A percentile compares a stretch with the other conserved stretches of the same genome.
phyloP scores from a whole-genome alignment of 2,888 invertebrate genomes.

The Drosophila nr. perissopoda region DNA sequence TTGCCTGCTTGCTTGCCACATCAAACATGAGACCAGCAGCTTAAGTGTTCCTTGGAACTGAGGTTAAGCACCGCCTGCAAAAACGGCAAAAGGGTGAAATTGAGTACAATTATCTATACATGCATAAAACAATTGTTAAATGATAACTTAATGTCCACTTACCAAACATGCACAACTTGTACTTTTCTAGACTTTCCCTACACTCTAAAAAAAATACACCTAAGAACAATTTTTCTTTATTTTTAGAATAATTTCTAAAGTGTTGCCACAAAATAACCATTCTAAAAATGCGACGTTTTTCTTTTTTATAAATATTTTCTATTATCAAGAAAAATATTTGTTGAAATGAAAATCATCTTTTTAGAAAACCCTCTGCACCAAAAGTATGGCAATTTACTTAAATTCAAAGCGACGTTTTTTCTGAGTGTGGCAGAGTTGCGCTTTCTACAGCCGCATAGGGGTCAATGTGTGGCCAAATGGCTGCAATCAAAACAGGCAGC shows the following conservation, averaged over 20 bases:
- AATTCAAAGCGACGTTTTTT: background rate
- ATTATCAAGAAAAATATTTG: too few species aligned
- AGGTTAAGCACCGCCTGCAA: constrained; percentile 63
- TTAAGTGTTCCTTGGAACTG: constrained; percentile 55
- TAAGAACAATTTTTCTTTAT: background rate
- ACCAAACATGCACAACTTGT: background rate
- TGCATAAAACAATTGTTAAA: constrained; percentile 31
- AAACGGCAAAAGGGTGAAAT: constrained; percentile 27
- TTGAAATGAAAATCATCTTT: too few species aligned
- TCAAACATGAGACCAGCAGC: constrained; percentile 60
- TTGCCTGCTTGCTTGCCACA: constrained; percentile 34
- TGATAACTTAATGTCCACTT: constrained; percentile 24
- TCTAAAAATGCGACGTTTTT: too few species aligned
- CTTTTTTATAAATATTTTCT: too few species aligned
- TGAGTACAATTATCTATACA: constrained; percentile 2
- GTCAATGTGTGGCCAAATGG: constrained; percentile 29
- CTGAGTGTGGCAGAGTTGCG: background rate
- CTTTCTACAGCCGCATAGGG: constrained; percentile 23
- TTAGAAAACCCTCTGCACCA: too few species aligned
- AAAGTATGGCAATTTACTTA: too few species aligned
- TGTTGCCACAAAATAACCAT: too few species aligned
- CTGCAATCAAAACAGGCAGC: constrained; percentile 27
- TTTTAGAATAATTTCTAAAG: background rate
- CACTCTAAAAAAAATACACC: background rate
- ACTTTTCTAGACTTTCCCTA: constrained; percentile 6